Percentiles rank a stretch among this genome's conserved stretches.
These are phyloP conservation scores for Otus sunia DNA, from an alignment of 2,113 vertebrate species.

Conservation along the genomic window DNA sequence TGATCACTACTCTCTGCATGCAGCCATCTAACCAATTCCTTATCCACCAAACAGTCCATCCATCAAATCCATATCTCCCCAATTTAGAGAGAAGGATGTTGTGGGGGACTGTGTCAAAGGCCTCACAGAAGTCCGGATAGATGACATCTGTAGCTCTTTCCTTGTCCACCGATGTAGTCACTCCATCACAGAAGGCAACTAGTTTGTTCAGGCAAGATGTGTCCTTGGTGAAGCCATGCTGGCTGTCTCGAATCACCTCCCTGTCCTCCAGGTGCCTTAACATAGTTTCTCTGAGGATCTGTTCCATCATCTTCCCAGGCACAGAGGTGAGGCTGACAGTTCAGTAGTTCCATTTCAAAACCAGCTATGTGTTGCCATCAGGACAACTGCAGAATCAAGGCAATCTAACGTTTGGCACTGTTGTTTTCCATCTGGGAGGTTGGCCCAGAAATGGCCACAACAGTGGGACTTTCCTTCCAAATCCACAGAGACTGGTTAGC, in stretches of 20 bases:
- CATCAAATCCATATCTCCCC: neutral
- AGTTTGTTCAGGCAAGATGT: neutral
- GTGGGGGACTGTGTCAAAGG: neutral
- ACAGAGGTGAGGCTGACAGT: neutral
- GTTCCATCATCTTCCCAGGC: neutral
- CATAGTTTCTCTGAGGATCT: neutral
- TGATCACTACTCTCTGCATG: neutral
- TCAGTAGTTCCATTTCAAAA: neutral
- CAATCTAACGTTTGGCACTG: neutral
- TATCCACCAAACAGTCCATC: neutral
- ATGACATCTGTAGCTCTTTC: neutral
- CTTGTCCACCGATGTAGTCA: neutral
- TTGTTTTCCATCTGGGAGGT: neutral
- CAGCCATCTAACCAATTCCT: fast-evolving
- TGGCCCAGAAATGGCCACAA: neutral
- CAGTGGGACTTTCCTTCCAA: neutral
- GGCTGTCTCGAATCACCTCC: neutral
- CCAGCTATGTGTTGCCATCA: neutral
- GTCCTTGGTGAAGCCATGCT: neutral
- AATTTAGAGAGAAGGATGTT: neutral
- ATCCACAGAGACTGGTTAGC: neutral
- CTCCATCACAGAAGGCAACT: neutral
- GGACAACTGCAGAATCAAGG: neutral
- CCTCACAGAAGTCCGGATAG: neutral
- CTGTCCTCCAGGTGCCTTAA: neutral